Percentiles rank a stretch among this genome's conserved stretches.
These are phyloP conservation scores for Notoglanidium macrostoma DNA, from an alignment of 2,797 vertebrate genomes.

Conservation along the genomic window DNA sequence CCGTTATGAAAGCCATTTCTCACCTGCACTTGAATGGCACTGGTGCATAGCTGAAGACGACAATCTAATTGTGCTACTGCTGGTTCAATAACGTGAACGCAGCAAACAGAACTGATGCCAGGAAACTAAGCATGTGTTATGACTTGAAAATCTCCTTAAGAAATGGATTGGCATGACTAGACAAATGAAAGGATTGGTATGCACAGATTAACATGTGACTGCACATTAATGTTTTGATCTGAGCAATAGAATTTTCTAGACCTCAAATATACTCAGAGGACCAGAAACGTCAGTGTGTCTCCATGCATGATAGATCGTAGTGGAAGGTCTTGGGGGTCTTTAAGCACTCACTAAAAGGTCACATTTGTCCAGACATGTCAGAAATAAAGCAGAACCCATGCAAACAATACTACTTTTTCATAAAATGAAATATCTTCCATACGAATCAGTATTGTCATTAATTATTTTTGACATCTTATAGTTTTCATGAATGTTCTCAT, in stretches of 20 bases:
- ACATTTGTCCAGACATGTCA: conserved; percentile 50
- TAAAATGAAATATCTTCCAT: conserved; percentile 56
- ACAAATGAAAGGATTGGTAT: background rate
- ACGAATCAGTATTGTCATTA: conserved; percentile 51
- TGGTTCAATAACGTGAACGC: background rate
- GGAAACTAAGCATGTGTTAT: conserved; percentile 24
- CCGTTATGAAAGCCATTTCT: conserved; percentile 21
- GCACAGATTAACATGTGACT: background rate
- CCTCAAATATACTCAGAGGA: background rate
- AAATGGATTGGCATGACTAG: background rate
- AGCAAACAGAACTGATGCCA: background rate
- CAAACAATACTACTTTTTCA: conserved; percentile 60
- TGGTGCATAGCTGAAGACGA: background rate
- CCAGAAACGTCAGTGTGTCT: background rate
- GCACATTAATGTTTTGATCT: background rate
- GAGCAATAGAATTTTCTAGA: conserved; percentile 4
- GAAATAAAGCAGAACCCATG: conserved; percentile 61
- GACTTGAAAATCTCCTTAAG: conserved; percentile 13
- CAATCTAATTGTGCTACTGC: background rate
- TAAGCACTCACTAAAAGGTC: conserved; percentile 55
- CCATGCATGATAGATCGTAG: conserved; percentile 33
- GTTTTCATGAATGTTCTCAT: conserved; percentile 35
- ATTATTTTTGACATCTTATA: conserved; percentile 50
- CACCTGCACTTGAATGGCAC: background rate
- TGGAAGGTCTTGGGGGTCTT: conserved; percentile 35